These are phyloP conservation scores for Poeciliopsis occidentalis DNA, from an alignment of 2,113 vertebrate species.

Conservation along the genomic window DNA sequence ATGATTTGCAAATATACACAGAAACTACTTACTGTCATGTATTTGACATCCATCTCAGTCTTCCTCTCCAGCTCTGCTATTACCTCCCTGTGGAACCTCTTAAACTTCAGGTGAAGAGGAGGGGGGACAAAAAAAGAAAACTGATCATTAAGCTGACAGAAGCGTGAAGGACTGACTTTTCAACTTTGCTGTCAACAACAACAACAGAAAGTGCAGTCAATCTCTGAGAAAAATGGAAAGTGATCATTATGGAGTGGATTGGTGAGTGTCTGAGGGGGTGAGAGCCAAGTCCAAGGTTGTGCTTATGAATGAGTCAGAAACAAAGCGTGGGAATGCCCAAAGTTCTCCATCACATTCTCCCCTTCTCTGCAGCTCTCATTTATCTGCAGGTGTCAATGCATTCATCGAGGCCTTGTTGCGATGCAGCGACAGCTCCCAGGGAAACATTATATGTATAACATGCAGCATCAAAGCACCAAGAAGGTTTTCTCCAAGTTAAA, in stretches of 20 bases:
- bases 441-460: background rate
- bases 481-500: constrained; percentile 27
- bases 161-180: constrained; percentile 23
- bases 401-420: constrained; percentile 2
- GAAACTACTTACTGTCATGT: constrained; percentile 92
- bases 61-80: constrained; percentile 94
- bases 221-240: constrained; percentile 29
- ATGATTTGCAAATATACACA: constrained; percentile 7
- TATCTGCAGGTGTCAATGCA: constrained; percentile 31
- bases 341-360: constrained; percentile 44
- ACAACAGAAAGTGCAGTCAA: constrained; percentile 25
- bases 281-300: constrained; percentile 58
- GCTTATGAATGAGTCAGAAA: constrained; percentile 73
- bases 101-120: constrained; percentile 83
- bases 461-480: background rate
- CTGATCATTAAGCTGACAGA: constrained; percentile 40
- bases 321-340: constrained; percentile 67
- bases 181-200: constrained; percentile 26
- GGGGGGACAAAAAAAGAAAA: constrained; percentile 19
- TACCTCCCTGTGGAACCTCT: constrained; percentile 93
- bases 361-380: constrained; percentile 32
- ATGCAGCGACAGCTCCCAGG: constrained; percentile 14
- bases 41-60: constrained; percentile 96
- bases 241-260: constrained; percentile 32
- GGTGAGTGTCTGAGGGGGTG: constrained; percentile 47